These are phyloP conservation scores for Drosophila mimetica DNA, from an alignment of 2,888 invertebrate species.

Conservation along the genomic window DNA sequence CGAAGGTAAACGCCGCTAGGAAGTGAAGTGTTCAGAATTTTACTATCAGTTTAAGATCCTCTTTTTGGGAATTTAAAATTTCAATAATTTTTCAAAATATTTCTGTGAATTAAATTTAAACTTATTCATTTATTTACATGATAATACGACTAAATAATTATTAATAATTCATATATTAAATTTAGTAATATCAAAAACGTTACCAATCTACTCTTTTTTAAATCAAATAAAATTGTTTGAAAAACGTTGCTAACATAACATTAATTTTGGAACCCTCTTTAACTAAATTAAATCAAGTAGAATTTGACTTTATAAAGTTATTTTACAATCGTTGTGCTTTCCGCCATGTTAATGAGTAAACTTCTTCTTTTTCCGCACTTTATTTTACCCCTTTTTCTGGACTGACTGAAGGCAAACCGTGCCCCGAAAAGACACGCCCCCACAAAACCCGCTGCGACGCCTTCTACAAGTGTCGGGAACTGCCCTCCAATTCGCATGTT, in stretches of 20 bases:
- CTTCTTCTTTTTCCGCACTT: background rate
- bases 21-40: background rate
- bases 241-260: no score
- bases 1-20: slow-evolving; percentile 73
- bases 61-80: background rate
- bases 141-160: no score
- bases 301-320: background rate
- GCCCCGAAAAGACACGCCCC: slow-evolving; percentile 82
- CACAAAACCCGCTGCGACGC: slow-evolving; percentile 84
- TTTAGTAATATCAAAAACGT: no score
- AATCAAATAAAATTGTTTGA: no score
- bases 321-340: background rate
- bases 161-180: no score
- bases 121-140: no score
- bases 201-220: no score
- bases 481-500: slow-evolving; percentile 78
- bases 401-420: slow-evolving; percentile 78
- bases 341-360: background rate
- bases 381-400: slow-evolving; percentile 5
- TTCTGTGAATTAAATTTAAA: no score
- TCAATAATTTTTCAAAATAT: no score
- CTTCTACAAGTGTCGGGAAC: slow-evolving; percentile 81
- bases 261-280: no score
- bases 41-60: background rate
- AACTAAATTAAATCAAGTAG: no score